Evolutionary conservation across 2,888 invertebrate species (phyloP), one percentile per base, ranked within the genome.

Genomic region (Mimachlamys varia): DNA sequence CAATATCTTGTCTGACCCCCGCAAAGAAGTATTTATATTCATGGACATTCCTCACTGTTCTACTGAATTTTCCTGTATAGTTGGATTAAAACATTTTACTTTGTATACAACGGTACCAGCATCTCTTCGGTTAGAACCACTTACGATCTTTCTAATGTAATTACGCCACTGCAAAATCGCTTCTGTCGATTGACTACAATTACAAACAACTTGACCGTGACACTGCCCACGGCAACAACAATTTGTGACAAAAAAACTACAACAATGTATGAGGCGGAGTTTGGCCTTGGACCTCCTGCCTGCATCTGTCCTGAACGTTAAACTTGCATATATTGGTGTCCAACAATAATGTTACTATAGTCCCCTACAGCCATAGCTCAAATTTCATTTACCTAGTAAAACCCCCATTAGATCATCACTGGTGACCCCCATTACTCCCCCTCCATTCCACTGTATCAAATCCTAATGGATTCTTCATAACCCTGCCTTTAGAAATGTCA

Each of bases 341-440:
- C 27, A 76, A 76, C 76, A 0, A 76, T 2, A 33, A 4, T 33
- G 76, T 33, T 12, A 13, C 33, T 76, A n/a, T n/a, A 2, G 76
- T 76, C 76, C 76, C 62, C 76, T 76, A 27, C 10, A 76, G 76
- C 76, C 76, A 33, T 76, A 22, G 76, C 76, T 76, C 76, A 76
- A 76, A 27, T 76, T 76, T 76, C 76, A 76, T 76, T 76, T 76
- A 76, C 76, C 76, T 33, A 76, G 76, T 76, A 76, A 76, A 76
- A 12, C 33, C 13, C 76, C 33, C 33, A 76, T 76, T 76, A 76
- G 76, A 76, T 76, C 76, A 76, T 27, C 76, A 76, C 33, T 2
- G 27, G 76, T 15, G 76, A 76, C 76, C 76, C 76, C 76, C 76
- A 76, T 76, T 76, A 76, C 76, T 33, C 33, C 33, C 53, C 27